phyloP scores from a whole-genome alignment of 2,113 vertebrate species.

The Leptodactylus fuscus region DNA sequence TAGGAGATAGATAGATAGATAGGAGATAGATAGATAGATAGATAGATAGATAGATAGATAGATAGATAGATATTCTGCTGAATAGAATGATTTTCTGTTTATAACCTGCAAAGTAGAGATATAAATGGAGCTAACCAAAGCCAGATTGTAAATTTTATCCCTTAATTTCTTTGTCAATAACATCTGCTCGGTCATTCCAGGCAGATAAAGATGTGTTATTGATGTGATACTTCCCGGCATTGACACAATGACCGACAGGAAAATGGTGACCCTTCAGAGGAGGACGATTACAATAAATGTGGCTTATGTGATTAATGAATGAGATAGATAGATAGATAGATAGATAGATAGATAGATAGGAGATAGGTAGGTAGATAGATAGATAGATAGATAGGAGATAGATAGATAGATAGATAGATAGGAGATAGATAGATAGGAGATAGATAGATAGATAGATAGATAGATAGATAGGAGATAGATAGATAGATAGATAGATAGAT shows the following conservation, averaged over 20 bases:
- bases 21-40: too few relatives aligned
- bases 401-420: too few relatives aligned
- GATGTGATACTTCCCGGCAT: not conserved
- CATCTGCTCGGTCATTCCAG: not conserved
- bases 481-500: not conserved
- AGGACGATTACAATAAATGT: not conserved
- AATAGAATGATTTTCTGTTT: not conserved
- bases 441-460: too few relatives aligned
- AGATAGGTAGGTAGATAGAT: too few relatives aligned
- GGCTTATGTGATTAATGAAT: too few relatives aligned
- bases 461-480: too few relatives aligned
- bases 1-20: too few relatives aligned
- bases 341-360: too few relatives aligned
- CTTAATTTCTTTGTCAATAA: conserved; percentile 30
- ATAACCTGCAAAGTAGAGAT: not conserved
- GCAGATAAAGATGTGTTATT: conserved; percentile 7
- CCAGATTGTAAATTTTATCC: not conserved
- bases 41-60: too few relatives aligned
- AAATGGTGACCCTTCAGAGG: not conserved
- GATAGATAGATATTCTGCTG: not conserved
- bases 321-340: too few relatives aligned
- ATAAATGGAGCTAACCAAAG: not conserved
- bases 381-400: too few relatives aligned
- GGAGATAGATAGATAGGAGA: too few relatives aligned
- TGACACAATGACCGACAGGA: not conserved